Evolutionary conservation across 2,888 invertebrate species (phyloP), one percentile per base, ranked within the genome.

Genomic region (Margaritifera margaritifera): DNA sequence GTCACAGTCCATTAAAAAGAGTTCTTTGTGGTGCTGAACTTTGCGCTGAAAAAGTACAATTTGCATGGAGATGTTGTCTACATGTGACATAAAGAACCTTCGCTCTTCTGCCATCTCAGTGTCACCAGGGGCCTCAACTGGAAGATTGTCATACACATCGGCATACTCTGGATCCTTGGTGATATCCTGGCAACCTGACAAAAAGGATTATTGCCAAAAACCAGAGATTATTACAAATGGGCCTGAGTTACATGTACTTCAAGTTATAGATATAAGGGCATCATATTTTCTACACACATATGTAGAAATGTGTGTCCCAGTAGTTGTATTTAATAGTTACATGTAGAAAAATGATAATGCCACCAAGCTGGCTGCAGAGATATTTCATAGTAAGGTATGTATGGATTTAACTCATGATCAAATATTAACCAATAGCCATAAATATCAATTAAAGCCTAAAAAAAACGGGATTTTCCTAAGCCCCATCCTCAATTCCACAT

Each of bases 51-150:
- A 84, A 50, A 88, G 69, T 4, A 85, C 87, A 82, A 90, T 83
- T 66, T 85, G 83, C 81, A 90, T 85, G 31, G 80, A 78, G 51
- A 87, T 64, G 55, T 81, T 78, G 27, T 89, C 88, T 0, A 83
- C 86, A 68, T 86, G 83, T 51, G 77, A 78, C 86, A 86, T 88
- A 80, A 89, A 89, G 78, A 87, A 87, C 42, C 82, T 71, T 11
- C 83, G 77, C 54, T 88, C 87, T 57, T 88, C 87, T 4, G 81
- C 77, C 80, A 86, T 82, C 50, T 87, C 87, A 4, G 75, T 63
- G 70, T 89, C 87, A 18, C 80, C 84, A 3, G 80, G 73, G 27
- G 81, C 70, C 27, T 88, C 88, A 2, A 71, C 68, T 0, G 87
- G 86, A 6, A 89, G 66, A 42, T 82, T 74, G 64, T 85, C 81